Evolutionary conservation across 2,888 invertebrate species (phyloP).

Genomic region (Drosophila paucipuncta): DNA sequence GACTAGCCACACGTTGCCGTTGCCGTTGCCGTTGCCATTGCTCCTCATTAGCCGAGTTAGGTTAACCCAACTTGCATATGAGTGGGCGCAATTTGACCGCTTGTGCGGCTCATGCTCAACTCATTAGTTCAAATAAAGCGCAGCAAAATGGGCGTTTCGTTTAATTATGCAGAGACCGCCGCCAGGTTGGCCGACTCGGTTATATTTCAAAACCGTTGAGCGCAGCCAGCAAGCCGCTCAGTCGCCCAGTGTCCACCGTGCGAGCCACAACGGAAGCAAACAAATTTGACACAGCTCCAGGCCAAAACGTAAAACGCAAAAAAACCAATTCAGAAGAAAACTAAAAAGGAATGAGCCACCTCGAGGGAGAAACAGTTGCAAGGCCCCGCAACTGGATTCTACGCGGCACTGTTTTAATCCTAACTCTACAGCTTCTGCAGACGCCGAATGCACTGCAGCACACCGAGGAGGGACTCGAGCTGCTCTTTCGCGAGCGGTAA

Average conservation of each 20-base stretch:
- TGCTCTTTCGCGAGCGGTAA: conserved; percentile 86
- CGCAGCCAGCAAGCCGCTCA: conserved; percentile 52
- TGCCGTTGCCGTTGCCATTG: conserved; percentile 71
- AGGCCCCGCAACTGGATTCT: conserved; percentile 60
- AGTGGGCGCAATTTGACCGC: conserved; percentile 25
- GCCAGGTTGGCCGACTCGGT: conserved; percentile 39
- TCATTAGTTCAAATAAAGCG: conserved; percentile 76
- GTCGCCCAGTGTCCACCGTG: conserved; percentile 51
- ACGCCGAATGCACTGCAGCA: conserved; percentile 65
- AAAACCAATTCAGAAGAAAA: background rate
- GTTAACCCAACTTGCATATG: conserved; percentile 7
- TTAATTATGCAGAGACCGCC: conserved; percentile 69
- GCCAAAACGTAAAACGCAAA: background rate
- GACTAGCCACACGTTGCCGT: conserved; percentile 12
- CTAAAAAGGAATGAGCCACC: conserved; percentile 26
- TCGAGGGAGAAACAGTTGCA: conserved; percentile 9
- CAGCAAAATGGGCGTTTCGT: conserved; percentile 36
- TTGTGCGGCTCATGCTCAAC: conserved; percentile 23
- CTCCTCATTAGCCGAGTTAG: conserved; percentile 64
- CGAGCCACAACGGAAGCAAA: conserved; percentile 12
- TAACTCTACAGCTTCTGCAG: conserved; percentile 66
- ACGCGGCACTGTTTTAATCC: conserved; percentile 62
- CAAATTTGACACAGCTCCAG: background rate
- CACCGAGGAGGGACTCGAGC: conserved; percentile 85
- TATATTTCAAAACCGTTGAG: conserved; percentile 71